phyloP scores from a whole-genome alignment of 2,113 vertebrate genomes.

The Bos indicus region DNA sequence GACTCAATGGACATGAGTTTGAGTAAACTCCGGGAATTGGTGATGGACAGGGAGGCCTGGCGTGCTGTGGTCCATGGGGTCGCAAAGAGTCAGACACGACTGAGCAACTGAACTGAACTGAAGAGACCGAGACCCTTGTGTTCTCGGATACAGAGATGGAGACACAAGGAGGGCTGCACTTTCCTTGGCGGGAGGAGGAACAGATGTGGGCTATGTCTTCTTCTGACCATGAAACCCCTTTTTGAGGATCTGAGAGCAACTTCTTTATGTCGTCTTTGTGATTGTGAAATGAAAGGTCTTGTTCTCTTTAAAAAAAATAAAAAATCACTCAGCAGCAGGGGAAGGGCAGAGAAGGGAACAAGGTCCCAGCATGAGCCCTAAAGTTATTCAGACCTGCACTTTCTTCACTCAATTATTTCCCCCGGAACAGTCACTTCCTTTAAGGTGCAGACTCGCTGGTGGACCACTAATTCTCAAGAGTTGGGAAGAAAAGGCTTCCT shows the following conservation, averaged over 20 bases:
- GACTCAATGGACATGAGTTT: not conserved
- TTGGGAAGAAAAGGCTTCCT: not conserved
- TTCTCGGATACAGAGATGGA: not conserved
- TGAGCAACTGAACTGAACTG: not conserved
- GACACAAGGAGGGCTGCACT: fast-evolving
- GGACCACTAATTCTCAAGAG: not conserved
- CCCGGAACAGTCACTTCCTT: not conserved
- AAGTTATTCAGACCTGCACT: not conserved
- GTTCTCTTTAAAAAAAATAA: not conserved
- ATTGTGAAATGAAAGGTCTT: not conserved
- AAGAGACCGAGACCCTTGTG: not conserved
- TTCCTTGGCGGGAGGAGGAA: not conserved
- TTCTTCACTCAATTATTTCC: not conserved
- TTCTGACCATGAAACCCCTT: not conserved
- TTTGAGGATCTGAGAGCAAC: not conserved
- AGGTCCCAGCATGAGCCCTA: fast-evolving
- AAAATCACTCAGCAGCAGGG: not conserved
- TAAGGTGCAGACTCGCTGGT: not conserved
- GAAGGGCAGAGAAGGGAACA: not conserved
- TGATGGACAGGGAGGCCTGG: not conserved
- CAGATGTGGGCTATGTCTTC: not conserved
- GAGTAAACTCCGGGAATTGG: not conserved
- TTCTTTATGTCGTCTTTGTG: not conserved
- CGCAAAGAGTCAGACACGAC: not conserved
- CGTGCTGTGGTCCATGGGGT: not conserved